Conservation (phyloP, 2,888 invertebrate genomes). For the Nemoura dubitans region DNA sequence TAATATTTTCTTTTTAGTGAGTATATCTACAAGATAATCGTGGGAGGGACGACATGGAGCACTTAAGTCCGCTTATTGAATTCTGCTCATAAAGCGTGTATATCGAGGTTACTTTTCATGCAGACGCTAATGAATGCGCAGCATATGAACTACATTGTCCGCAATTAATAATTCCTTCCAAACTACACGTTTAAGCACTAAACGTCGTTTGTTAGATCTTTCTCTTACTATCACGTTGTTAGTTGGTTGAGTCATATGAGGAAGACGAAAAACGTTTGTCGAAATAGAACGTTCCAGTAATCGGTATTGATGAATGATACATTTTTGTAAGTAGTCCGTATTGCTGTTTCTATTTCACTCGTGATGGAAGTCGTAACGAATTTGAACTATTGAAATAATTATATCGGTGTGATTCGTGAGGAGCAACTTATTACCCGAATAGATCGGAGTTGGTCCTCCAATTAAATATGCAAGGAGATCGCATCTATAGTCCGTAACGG, state of each 20-base stretch:
- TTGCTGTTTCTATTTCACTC: background rate
- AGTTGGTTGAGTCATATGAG: background rate
- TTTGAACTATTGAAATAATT: background rate
- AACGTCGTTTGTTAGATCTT: background rate
- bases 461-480: background rate
- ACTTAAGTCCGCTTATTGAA: background rate
- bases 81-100: background rate
- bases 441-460: background rate
- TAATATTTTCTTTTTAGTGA: background rate
- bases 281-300: background rate
- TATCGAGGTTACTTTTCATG: background rate
- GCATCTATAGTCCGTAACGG: background rate
- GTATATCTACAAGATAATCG: background rate
- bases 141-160: background rate
- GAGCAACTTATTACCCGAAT: background rate
- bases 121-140: background rate
- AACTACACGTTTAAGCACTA: background rate
- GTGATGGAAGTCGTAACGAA: background rate
- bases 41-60: background rate
- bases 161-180: background rate
- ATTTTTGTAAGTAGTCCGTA: background rate
- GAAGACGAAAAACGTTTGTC: background rate
- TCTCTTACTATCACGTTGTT: background rate
- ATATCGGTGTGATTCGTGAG: background rate
- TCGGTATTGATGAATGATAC: background rate